phyloP scores from a whole-genome alignment of 1,140 invertebrate genomes.

The Camponotus vicinus region DNA sequence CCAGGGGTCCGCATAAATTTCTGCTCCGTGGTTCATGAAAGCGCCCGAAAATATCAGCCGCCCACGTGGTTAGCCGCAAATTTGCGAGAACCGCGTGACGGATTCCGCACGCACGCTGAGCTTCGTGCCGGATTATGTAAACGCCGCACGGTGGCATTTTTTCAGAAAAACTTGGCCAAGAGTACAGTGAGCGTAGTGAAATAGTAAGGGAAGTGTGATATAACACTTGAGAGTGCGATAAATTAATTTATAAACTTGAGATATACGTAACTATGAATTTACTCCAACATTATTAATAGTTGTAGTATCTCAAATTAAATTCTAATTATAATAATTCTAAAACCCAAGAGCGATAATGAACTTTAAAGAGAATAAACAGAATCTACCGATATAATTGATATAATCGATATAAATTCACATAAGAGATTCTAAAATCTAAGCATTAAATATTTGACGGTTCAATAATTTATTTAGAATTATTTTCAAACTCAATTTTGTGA shows the following conservation, averaged over 20 bases:
- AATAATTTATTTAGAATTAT: not conserved
- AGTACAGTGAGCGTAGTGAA: not conserved
- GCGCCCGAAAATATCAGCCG: slow-evolving; percentile 78
- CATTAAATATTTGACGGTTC: not conserved
- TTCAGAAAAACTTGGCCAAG: slow-evolving; percentile 32
- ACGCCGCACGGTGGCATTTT: slow-evolving; percentile 31
- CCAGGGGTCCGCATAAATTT: slow-evolving; percentile 78
- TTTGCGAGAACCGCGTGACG: slow-evolving; percentile 68
- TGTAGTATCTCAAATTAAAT: not conserved
- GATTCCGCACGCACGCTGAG: slow-evolving; percentile 50
- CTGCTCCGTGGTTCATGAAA: slow-evolving; percentile 79
- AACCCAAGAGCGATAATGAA: not conserved
- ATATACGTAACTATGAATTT: not conserved
- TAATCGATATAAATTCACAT: not conserved
- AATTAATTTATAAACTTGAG: slow-evolving; percentile 18
- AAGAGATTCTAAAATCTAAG: not conserved
- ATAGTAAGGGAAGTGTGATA: not conserved
- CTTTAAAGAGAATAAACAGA: not conserved
- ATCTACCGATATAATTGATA: not conserved
- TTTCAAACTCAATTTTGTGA: not conserved
- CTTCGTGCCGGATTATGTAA: slow-evolving; percentile 59
- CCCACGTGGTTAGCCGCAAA: slow-evolving; percentile 72
- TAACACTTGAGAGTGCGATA: not conserved
- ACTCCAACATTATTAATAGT: too few species aligned
- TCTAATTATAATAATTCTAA: not conserved